Conservation (phyloP, 2,888 invertebrate genomes). For the Orchesella flavescens region DNA sequence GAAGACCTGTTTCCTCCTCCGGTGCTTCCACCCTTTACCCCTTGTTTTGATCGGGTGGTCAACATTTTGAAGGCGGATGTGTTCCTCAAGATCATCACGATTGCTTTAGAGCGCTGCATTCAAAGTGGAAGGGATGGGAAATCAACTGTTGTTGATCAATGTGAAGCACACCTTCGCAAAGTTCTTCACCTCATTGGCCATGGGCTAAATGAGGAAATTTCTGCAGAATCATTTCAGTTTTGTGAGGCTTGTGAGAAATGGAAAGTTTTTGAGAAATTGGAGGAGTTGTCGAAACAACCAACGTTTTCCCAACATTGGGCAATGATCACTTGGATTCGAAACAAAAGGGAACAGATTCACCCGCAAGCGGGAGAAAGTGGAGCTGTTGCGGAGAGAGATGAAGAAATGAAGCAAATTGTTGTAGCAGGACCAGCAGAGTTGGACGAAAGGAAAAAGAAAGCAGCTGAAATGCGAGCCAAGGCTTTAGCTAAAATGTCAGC, state of each 20-base stretch:
- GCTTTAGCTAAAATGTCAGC: constrained; percentile 95
- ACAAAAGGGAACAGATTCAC: constrained; percentile 81
- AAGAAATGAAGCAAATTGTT: constrained; percentile 24
- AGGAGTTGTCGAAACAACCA: constrained; percentile 82
- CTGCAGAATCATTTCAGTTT: constrained; percentile 76
- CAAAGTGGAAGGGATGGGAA: background rate
- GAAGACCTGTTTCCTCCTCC: constrained; percentile 94
- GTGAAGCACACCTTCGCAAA: constrained; percentile 83
- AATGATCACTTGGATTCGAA: constrained; percentile 86
- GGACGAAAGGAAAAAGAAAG: constrained; percentile 76
- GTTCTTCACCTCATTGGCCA: constrained; percentile 92
- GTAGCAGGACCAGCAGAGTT: background rate
- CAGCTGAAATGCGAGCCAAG: constrained; percentile 87
- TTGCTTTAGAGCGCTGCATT: constrained; percentile 77
- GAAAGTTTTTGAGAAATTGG: constrained; percentile 82
- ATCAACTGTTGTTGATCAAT: background rate
- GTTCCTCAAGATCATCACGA: constrained; percentile 86
- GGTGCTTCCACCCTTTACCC: constrained; percentile 83
- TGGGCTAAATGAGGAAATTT: constrained; percentile 86
- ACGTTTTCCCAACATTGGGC: constrained; percentile 89
- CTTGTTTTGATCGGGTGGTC: constrained; percentile 85
- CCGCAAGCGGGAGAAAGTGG: background rate
- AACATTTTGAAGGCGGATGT: constrained; percentile 91
- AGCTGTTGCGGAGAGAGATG: constrained; percentile 9
- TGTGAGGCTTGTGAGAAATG: constrained; percentile 84